Percentiles rank a stretch among this genome's conserved stretches.
Evolutionary conservation across 53 echinoderm and acorn worm species (phyloP).

Genomic region (Glandiceps talaboti): DNA sequence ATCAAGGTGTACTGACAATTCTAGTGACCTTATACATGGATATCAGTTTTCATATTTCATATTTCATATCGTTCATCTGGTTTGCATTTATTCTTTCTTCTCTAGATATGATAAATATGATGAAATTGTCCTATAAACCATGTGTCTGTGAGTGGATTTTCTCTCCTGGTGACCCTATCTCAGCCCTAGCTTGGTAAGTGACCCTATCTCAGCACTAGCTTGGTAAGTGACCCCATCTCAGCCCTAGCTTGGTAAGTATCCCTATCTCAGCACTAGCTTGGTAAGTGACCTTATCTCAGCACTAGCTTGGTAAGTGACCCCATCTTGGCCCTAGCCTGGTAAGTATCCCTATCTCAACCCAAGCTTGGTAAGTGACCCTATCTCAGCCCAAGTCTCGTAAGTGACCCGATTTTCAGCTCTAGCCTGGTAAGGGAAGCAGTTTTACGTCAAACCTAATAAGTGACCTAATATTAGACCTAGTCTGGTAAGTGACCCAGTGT

Average conservation of each 20-base stretch:
- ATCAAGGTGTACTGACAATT: no score
- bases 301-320: constrained; percentile 84
- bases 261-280: no score
- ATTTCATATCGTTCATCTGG: not conserved
- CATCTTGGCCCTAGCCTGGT: no score
- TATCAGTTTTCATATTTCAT: no score
- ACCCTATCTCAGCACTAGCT: no score
- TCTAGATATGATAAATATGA: constrained; percentile 98
- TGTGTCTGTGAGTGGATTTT: constrained; percentile 77
- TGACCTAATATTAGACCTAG: no score
- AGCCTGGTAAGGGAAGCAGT: no score
- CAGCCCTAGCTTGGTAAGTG: constrained; percentile 80
- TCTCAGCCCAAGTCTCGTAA: no score
- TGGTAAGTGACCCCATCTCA: constrained; percentile 72
- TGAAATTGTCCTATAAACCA: constrained; percentile 73
- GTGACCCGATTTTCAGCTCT: no score
- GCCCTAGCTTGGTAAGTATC: constrained; percentile 88
- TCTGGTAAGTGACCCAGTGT: no score
- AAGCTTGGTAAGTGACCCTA: constrained; percentile 93
- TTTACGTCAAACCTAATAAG: no score
- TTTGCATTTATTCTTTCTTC: not conserved
- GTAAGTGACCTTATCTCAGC: constrained; percentile 76
- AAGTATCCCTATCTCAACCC: constrained; percentile 65
- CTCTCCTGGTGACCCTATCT: constrained; percentile 71
- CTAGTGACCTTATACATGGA: no score